phyloP scores from a whole-genome alignment of 2,113 vertebrate genomes.

The Chunga burmeisteri region DNA sequence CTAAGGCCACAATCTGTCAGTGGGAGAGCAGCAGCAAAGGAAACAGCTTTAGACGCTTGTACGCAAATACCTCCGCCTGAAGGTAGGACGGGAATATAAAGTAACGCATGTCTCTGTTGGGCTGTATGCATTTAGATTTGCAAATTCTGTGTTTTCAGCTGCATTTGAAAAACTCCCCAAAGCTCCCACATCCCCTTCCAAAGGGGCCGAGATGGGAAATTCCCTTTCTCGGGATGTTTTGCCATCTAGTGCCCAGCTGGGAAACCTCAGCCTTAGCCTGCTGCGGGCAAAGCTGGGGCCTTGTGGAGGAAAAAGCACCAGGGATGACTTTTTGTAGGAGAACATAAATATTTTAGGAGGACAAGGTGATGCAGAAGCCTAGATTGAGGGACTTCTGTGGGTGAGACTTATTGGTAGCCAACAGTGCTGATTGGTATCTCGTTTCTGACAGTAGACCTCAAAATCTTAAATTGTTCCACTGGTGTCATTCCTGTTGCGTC shows the following conservation, averaged over 20 bases:
- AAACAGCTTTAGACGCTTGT: neutral
- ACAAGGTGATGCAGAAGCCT: neutral
- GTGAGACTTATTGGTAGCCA: neutral
- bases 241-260: slow-evolving; percentile 53
- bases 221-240: slow-evolving; percentile 25
- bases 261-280: neutral
- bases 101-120: neutral
- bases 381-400: neutral
- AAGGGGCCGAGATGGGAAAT: neutral
- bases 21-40: neutral
- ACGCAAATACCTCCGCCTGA: neutral
- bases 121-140: neutral
- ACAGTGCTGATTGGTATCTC: accelerated
- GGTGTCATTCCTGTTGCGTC: neutral
- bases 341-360: neutral
- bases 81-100: neutral
- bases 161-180: neutral
- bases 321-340: neutral
- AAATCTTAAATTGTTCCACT: neutral
- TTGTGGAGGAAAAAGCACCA: neutral
- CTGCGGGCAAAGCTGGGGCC: neutral
- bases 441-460: neutral
- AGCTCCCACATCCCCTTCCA: neutral
- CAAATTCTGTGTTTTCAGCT: neutral
- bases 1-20: neutral